These are phyloP conservation scores for Calliopum simillimum DNA, from an alignment of 2,888 invertebrate genomes.

Conservation along the genomic window DNA sequence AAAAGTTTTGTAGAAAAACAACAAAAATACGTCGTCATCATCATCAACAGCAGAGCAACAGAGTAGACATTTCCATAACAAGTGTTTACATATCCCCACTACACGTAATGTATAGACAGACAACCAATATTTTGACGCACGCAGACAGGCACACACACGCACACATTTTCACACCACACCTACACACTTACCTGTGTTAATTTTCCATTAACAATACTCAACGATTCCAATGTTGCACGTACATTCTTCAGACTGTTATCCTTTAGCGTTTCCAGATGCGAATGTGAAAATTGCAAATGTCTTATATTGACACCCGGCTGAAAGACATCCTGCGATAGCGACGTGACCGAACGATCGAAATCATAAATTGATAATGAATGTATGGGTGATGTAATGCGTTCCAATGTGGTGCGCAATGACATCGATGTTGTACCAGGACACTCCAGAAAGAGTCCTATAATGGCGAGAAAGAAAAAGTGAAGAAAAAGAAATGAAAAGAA, in stretches of 20 bases:
- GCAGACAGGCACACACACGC: conserved; percentile 5
- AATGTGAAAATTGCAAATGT: conserved; percentile 83
- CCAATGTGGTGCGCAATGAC: conserved; percentile 79
- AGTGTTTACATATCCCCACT: background rate
- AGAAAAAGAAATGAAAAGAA: conserved; percentile 1
- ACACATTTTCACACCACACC: background rate
- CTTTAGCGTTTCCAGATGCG: conserved; percentile 77
- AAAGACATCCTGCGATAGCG: conserved; percentile 81
- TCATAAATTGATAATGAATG: conserved; percentile 91
- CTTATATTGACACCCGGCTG: conserved; percentile 76
- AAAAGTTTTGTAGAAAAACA: too few relatives aligned
- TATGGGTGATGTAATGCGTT: conserved; percentile 76
- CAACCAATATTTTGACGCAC: conserved; percentile 19
- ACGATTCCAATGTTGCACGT: conserved; percentile 80
- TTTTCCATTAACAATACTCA: conserved; percentile 82
- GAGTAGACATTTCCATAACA: conserved; percentile 27
- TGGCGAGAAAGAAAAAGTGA: conserved; percentile 40
- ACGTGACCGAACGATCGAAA: conserved; percentile 83
- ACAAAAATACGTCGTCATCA: conserved; percentile 25
- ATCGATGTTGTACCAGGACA: conserved; percentile 85
- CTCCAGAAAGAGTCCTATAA: conserved; percentile 84
- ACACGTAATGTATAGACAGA: too few relatives aligned
- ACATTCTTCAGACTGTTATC: conserved; percentile 80
- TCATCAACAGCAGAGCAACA: background rate
- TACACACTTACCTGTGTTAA: conserved; percentile 63